Conservation (phyloP, 2,888 invertebrate species). For the Chamaedrilus cognettii region DNA sequence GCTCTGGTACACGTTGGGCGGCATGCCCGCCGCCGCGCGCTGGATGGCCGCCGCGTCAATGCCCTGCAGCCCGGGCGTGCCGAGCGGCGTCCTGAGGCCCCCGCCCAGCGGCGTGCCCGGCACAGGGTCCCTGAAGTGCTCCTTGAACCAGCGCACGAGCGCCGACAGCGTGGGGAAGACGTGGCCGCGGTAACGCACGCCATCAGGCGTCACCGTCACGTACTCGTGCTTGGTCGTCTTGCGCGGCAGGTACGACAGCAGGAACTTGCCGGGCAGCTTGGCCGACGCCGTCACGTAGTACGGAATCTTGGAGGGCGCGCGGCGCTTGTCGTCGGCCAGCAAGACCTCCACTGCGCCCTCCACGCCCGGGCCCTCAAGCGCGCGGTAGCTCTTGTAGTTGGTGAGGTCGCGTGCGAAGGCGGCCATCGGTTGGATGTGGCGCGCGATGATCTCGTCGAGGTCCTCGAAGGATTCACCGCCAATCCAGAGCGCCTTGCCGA, state of each 20-base stretch:
- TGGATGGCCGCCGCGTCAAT: slow-evolving; percentile 65
- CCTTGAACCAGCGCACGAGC: slow-evolving; percentile 96
- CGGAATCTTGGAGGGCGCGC: slow-evolving; percentile 61
- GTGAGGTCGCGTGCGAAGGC: slow-evolving; percentile 87
- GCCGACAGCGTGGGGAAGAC: slow-evolving; percentile 80
- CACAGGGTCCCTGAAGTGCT: slow-evolving; percentile 88
- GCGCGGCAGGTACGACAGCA: slow-evolving; percentile 90
- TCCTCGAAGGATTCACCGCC: slow-evolving; percentile 88
- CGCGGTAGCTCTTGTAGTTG: slow-evolving; percentile 86
- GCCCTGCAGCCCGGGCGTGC: slow-evolving; percentile 12
- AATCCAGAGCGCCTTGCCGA: slow-evolving; percentile 87
- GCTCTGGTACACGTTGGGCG: slow-evolving; percentile 72
- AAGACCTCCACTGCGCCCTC: slow-evolving; percentile 86
- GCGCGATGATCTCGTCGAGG: slow-evolving; percentile 97
- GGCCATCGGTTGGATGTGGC: slow-evolving; percentile 97
- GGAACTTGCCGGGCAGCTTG: slow-evolving; percentile 69
- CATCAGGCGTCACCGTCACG: slow-evolving; percentile 87
- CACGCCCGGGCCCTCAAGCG: slow-evolving; percentile 73
- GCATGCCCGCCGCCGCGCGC: slow-evolving; percentile 72
- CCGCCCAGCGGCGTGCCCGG: slow-evolving; percentile 33
- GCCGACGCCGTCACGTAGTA: slow-evolving; percentile 51
- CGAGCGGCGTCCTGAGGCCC: neutral
- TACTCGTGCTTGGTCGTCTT: slow-evolving; percentile 87
- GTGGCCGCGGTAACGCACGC: slow-evolving; percentile 80
- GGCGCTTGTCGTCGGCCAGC: slow-evolving; percentile 84